phyloP scores from a whole-genome alignment of 2,113 vertebrate species.

The Caracal caracal region DNA sequence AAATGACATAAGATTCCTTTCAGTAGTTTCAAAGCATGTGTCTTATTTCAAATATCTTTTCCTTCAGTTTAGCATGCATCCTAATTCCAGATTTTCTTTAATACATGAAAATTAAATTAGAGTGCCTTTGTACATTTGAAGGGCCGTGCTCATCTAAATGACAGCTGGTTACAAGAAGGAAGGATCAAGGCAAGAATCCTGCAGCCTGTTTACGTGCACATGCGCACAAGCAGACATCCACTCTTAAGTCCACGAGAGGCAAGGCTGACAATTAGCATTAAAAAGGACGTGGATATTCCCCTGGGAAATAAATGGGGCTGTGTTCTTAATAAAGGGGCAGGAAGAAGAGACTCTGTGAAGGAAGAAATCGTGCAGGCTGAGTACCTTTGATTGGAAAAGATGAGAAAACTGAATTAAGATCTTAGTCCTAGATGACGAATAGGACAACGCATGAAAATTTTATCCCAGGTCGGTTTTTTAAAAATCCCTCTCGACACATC shows the following conservation, averaged over 20 bases:
- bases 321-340: not conserved
- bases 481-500: not conserved
- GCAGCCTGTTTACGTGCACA: not conserved
- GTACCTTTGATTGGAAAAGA: not conserved
- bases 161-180: constrained; percentile 57
- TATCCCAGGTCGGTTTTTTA: not conserved
- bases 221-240: not conserved
- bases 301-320: constrained; percentile 1
- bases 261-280: constrained; percentile 21
- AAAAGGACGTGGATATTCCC: not conserved
- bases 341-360: not conserved
- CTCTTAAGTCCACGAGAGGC: not conserved
- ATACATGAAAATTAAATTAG: constrained; percentile 69
- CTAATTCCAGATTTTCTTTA: constrained; percentile 63
- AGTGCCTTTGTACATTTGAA: constrained; percentile 20
- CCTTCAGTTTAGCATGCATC: not conserved
- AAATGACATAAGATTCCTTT: constrained; percentile 41
- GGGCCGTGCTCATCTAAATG: constrained; percentile 27
- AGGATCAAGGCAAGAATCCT: not conserved
- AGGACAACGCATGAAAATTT: not conserved
- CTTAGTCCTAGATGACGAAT: not conserved
- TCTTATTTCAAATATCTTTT: constrained; percentile 47
- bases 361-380: not conserved
- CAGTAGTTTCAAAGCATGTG: constrained; percentile 31
- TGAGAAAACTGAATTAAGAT: not conserved